These are phyloP conservation scores for Myotis lucifugus DNA, from an alignment of 2,113 vertebrate species.

Conservation along the genomic window DNA sequence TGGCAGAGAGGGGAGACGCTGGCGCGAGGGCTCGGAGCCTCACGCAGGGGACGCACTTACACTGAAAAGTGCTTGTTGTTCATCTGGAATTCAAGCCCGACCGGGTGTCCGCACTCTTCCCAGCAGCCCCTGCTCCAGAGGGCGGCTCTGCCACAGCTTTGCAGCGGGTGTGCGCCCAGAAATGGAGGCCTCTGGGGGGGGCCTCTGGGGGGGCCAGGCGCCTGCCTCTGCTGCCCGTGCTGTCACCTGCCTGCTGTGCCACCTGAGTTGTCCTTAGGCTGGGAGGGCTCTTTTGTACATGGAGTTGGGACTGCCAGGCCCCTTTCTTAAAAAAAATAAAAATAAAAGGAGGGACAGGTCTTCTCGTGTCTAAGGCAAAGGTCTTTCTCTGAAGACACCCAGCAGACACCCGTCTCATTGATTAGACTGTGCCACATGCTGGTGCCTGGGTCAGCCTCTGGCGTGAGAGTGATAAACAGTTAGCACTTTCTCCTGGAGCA, in stretches of 20 bases:
- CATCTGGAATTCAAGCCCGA: background rate
- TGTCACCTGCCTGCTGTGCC: background rate
- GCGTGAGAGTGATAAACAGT: background rate
- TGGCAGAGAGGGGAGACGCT: background rate
- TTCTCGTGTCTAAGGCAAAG: background rate
- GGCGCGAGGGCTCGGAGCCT: background rate
- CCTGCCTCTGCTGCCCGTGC: background rate
- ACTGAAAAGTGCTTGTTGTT: background rate
- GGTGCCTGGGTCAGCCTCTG: background rate
- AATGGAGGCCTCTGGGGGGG: background rate
- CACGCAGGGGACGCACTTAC: background rate
- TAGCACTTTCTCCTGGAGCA: background rate
- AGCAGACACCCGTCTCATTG: background rate
- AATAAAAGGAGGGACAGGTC: background rate
- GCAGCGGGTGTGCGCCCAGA: background rate
- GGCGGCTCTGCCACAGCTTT: background rate
- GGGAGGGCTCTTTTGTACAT: background rate
- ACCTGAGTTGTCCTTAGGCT: background rate
- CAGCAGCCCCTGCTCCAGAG: background rate
- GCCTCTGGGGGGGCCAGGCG: background rate
- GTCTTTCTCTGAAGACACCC: background rate
- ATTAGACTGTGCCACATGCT: background rate
- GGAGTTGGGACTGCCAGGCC: background rate
- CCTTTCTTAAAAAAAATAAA: background rate
- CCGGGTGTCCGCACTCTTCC: background rate